These are phyloP conservation scores for Spermophilus dauricus DNA, from an alignment of 2,113 vertebrate species.

Conservation along the genomic window DNA sequence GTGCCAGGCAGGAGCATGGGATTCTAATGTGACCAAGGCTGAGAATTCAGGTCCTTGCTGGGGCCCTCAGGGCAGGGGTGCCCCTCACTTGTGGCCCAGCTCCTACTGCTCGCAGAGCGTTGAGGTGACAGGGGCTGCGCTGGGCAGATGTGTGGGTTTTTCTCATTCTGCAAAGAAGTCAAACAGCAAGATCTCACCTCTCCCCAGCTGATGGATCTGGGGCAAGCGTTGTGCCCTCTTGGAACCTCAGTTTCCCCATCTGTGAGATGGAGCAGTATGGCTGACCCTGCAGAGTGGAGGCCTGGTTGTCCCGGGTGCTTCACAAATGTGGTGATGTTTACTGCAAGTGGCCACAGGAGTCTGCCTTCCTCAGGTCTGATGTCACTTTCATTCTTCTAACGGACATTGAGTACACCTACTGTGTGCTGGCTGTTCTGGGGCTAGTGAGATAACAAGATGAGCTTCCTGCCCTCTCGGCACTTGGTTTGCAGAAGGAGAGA, in stretches of 20 bases:
- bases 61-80: neutral
- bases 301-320: neutral
- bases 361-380: neutral
- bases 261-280: neutral
- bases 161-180: neutral
- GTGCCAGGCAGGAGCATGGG: neutral
- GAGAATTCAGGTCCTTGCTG: neutral
- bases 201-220: neutral
- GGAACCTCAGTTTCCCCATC: neutral
- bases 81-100: neutral
- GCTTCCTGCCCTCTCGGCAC: neutral
- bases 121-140: neutral
- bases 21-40: neutral
- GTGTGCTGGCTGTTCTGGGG: neutral
- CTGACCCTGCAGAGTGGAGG: neutral
- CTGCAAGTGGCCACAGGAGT: neutral
- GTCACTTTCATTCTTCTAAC: neutral
- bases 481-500: neutral
- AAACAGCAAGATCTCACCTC: neutral
- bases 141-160: neutral
- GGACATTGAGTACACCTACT: neutral
- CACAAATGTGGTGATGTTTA: neutral
- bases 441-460: neutral
- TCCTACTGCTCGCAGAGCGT: neutral
- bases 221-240: neutral